These are phyloP conservation scores for Mylabris sibirica DNA, from an alignment of 2,888 invertebrate species.

Conservation along the genomic window DNA sequence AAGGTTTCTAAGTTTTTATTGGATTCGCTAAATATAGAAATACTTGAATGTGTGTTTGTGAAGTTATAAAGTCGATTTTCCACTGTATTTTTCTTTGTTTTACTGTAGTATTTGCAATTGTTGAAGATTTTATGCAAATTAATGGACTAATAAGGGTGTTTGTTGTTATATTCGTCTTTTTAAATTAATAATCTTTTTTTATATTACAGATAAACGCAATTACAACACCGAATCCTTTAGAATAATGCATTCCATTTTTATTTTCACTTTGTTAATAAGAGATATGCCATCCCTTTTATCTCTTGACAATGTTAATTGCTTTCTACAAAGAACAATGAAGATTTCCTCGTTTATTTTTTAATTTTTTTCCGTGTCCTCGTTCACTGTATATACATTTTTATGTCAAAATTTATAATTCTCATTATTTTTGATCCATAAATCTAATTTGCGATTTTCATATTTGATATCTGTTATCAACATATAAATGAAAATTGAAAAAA, in stretches of 20 bases:
- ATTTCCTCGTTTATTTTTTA: not conserved
- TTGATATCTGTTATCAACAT: slow-evolving; percentile 31
- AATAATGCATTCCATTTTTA: not conserved
- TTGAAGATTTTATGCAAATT: not conserved
- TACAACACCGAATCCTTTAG: not conserved
- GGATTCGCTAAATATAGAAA: slow-evolving; percentile 6
- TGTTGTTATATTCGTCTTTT: not conserved
- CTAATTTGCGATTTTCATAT: slow-evolving; percentile 25
- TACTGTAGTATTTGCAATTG: not conserved
- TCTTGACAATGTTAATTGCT: slow-evolving; percentile 16
- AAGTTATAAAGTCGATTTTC: not conserved
- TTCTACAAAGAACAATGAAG: slow-evolving; percentile 13
- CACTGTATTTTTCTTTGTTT: not conserved
- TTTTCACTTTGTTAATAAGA: not conserved
- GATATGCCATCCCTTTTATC: not conserved
- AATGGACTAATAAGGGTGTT: not conserved
- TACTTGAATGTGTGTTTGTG: not conserved
- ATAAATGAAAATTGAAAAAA: too few species aligned
- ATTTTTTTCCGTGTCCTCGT: not conserved
- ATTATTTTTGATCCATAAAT: slow-evolving; percentile 26
- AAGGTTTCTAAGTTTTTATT: slow-evolving; percentile 22
- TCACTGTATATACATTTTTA: not conserved
- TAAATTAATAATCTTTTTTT: not conserved
- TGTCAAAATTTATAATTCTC: slow-evolving; percentile 33
- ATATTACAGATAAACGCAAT: not conserved